Evolutionary conservation across 2,113 vertebrate species (phyloP), one percentile per base, ranked within the genome.

Genomic region (Capreolus pygargus): DNA sequence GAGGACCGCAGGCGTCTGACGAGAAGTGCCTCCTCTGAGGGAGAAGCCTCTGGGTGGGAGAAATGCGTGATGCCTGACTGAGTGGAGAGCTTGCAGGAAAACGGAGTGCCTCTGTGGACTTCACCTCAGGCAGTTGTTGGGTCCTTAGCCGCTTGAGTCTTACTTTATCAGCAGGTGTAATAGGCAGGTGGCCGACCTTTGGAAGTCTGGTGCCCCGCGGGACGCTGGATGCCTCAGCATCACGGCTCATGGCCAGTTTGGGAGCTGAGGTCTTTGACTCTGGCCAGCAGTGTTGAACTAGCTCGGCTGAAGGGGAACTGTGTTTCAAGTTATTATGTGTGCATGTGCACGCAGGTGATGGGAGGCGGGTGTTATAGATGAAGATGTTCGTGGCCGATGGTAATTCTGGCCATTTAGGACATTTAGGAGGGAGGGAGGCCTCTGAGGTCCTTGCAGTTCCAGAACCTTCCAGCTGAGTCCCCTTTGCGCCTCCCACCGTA

Each of bases 401-500:
- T 43, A 50, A 84, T 30, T 97, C 96, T 3, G 47, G 47, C 47
- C 47, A 50, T 50, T 50, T 50, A 50, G 25, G n/a, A 74, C 2
- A 0, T 54, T 85, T 23, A 81, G 47, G 54, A 74, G 50, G 43
- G 45, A 90, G 28, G 78, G 45, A 19, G 79, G 6, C 30, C 30
- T 67, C 30, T 61, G n/a, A 92, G 55, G 57, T 54, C 27, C 9
- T 76, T 47, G 17, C 94, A 67, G 25, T 43, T 3, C 45, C 52
- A 91, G 64, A 79, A 96, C 47, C 52, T 45, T 91, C 58, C 28
- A 36, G 25, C 61, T 6, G 14, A 64, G 23, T 70, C 36, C 92
- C 19, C 13, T 21, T 14, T 0, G 0, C 10, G 15, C 55, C 52
- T 93, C 33, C 45, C 2, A 0, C n/a, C 6, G 0, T 19, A 4